These are phyloP conservation scores for Melanotaenia duboulayi DNA, from an alignment of 2,113 vertebrate species.

Conservation along the genomic window DNA sequence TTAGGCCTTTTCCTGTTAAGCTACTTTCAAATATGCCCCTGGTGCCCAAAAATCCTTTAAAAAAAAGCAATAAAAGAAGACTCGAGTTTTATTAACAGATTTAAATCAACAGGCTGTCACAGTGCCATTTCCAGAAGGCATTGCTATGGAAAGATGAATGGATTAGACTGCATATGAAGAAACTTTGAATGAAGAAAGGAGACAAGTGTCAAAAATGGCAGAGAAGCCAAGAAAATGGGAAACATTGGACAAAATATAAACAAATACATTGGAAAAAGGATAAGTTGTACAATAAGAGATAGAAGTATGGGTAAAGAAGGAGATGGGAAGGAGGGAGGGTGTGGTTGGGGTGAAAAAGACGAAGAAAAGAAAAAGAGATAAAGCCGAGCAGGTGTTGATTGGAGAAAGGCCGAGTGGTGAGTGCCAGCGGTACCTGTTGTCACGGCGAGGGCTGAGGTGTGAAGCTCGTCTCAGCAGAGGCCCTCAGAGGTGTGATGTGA, in stretches of 20 bases:
- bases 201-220: slow-evolving; percentile 13
- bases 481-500: slow-evolving; percentile 77
- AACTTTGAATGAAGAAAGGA: slow-evolving; percentile 18
- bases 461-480: slow-evolving; percentile 75
- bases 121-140: slow-evolving; percentile 34
- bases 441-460: slow-evolving; percentile 74
- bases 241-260: too few species aligned
- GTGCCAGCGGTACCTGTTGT: slow-evolving; percentile 78
- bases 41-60: too few species aligned
- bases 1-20: neutral
- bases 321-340: slow-evolving; percentile 14
- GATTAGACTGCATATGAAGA: slow-evolving; percentile 32
- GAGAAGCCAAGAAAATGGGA: slow-evolving; percentile 5
- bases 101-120: slow-evolving; percentile 31
- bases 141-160: slow-evolving; percentile 26
- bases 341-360: slow-evolving; percentile 15
- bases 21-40: too few species aligned
- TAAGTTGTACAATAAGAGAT: slow-evolving; percentile 13
- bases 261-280: neutral
- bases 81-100: slow-evolving; percentile 13
- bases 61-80: slow-evolving; percentile 9
- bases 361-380: slow-evolving; percentile 56
- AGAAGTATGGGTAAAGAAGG: slow-evolving; percentile 4
- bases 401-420: slow-evolving; percentile 77
- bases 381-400: slow-evolving; percentile 81